phyloP scores from a whole-genome alignment of 1,140 invertebrate species.

The Vollenhovia emeryi region DNA sequence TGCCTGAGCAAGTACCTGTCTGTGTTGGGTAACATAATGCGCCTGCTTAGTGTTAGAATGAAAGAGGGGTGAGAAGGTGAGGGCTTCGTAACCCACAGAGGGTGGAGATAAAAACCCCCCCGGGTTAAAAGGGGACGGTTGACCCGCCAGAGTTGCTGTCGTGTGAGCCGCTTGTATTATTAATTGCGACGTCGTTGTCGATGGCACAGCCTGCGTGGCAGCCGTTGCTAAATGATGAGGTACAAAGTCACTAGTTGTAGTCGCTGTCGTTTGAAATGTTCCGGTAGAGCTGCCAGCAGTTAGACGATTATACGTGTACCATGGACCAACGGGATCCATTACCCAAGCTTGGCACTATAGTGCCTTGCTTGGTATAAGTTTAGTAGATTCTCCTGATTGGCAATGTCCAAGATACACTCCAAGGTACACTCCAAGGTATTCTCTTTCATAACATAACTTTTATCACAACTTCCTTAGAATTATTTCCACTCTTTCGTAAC shows the following conservation, averaged over 20 bases:
- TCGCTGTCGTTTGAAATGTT: conserved; percentile 82
- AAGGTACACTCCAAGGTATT: conserved; percentile 43
- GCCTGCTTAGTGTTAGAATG: conserved; percentile 89
- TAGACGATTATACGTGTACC: conserved; percentile 91
- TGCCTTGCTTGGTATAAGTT: conserved; percentile 76
- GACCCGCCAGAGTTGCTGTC: conserved; percentile 87
- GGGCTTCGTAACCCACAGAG: conserved; percentile 90
- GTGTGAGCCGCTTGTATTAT: conserved; percentile 88
- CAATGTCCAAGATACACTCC: conserved; percentile 50
- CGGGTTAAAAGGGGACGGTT: conserved; percentile 89
- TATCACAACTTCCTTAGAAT: conserved; percentile 48
- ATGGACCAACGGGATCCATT: conserved; percentile 93
- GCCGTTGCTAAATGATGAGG: conserved; percentile 86
- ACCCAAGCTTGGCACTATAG: conserved; percentile 78
- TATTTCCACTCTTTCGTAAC: conserved; percentile 19
- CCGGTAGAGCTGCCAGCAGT: conserved; percentile 87
- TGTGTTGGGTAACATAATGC: conserved; percentile 87
- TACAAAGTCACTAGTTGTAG: conserved; percentile 87
- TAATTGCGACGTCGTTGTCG: conserved; percentile 87
- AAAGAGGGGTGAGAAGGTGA: conserved; percentile 90
- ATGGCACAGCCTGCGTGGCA: conserved; percentile 84
- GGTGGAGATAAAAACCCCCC: conserved; percentile 89
- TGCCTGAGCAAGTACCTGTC: conserved; percentile 86
- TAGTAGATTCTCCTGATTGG: conserved; percentile 61
- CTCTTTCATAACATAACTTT: conserved; percentile 72